phyloP scores from a whole-genome alignment of 2,797 vertebrate genomes.

The Platalea minor region DNA sequence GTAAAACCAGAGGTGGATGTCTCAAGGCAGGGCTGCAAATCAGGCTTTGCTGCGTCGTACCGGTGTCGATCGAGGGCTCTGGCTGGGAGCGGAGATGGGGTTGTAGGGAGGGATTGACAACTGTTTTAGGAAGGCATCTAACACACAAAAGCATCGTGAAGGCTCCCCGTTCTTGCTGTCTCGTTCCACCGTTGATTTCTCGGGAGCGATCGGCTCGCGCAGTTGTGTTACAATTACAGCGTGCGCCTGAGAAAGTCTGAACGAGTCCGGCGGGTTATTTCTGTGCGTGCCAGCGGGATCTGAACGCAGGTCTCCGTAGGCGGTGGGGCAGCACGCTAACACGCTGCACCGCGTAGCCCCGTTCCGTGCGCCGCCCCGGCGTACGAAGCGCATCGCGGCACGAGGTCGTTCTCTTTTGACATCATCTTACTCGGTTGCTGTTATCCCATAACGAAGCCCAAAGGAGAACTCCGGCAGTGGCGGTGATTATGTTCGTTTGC shows the following conservation, averaged over 20 bases:
- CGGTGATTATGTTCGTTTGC: fast-evolving
- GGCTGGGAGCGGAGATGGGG: background rate
- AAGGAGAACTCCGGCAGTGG: background rate
- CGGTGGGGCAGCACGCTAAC: background rate
- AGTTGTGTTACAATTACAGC: fast-evolving
- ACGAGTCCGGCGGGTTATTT: background rate
- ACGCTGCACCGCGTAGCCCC: fast-evolving
- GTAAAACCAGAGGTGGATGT: background rate
- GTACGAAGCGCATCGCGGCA: fast-evolving
- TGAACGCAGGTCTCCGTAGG: background rate
- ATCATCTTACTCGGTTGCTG: background rate
- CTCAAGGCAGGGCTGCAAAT: background rate
- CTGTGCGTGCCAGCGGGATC: fast-evolving
- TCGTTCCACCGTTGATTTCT: background rate
- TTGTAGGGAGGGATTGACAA: fast-evolving
- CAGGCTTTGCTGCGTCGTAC: background rate
- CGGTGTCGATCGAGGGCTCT: fast-evolving
- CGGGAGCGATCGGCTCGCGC: fast-evolving
- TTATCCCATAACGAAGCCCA: background rate
- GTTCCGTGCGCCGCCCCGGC: fast-evolving
- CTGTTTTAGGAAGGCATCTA: background rate
- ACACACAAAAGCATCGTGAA: background rate
- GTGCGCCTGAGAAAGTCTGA: fast-evolving
- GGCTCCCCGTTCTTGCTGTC: background rate
- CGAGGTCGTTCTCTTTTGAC: background rate